Percentiles rank a stretch among this genome's conserved stretches.
Evolutionary conservation across 2,888 invertebrate genomes (phyloP).

Genomic region (Zele albiditarsus): DNA sequence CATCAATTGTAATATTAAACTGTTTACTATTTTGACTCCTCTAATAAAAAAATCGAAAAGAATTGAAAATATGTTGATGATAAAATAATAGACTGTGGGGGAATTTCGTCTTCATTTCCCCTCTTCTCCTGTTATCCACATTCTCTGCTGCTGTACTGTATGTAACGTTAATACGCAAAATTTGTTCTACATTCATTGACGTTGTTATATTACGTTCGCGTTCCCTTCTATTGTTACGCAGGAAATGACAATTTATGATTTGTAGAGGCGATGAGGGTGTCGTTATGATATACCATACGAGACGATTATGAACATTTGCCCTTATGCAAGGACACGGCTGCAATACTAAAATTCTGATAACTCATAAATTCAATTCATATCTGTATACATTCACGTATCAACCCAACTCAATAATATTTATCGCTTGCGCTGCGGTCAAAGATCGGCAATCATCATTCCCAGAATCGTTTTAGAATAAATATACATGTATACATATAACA

Average conservation of each 20-base stretch:
- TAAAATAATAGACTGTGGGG: not conserved
- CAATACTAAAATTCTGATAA: not conserved
- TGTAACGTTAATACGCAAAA: not conserved
- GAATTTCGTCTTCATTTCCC: not conserved
- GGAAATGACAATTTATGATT: constrained; percentile 71
- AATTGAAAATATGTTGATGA: constrained; percentile 7
- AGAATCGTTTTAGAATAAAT: not conserved
- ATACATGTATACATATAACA: constrained; percentile 9
- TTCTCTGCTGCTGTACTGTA: constrained; percentile 17
- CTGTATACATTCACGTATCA: constrained; percentile 33
- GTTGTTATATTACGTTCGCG: constrained; percentile 30
- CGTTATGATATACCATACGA: constrained; percentile 11
- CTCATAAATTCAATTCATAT: not conserved
- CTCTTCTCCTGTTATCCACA: not conserved
- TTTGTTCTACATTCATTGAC: constrained; percentile 20
- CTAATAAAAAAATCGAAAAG: not conserved
- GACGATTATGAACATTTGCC: constrained; percentile 36
- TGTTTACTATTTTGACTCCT: not conserved
- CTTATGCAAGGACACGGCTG: constrained; percentile 22
- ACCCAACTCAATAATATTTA: constrained; percentile 14
- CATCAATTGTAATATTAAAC: not conserved
- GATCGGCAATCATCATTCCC: constrained; percentile 11
- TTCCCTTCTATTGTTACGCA: constrained; percentile 56
- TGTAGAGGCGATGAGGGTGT: constrained; percentile 43
- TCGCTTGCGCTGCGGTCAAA: constrained; percentile 4